Evolutionary conservation across 37 sponge, comb jelly and placozoan genomes (phyloP), one percentile per base, ranked within the genome.

Genomic region (Bolinopsis microptera): DNA sequence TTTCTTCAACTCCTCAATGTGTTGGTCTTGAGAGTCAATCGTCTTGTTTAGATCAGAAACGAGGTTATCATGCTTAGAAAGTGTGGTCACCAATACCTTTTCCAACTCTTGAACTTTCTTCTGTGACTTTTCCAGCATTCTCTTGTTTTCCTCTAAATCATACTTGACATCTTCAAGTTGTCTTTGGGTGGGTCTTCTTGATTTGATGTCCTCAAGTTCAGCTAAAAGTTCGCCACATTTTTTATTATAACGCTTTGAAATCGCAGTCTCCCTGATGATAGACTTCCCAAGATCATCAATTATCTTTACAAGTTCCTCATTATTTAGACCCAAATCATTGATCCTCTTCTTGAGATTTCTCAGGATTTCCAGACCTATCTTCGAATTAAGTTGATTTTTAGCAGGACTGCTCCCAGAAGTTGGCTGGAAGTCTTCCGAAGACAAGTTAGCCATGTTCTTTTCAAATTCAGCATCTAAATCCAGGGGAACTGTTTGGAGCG

Each of bases 211-310:
- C 13, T 86, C 90, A 5, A 86, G 26, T 38, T 86, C 90, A 1
- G 41, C 61, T 9, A 3, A n/a, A 22, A 86, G 35, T 16, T 86
- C 61, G 32, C 38, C 32, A 3, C 41, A 41, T 26, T 86, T 86
- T 26, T 48, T 39, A 24, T 41, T 24, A 27, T 38, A 86, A 23
- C 35, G 34, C 61, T 86, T 86, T n/a, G 28, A 24, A 0, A 33
- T 1, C 0, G 61, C 90, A 16, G 90, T 28, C 31, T 86, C 90
- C 26, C 36, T 86, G 48, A 39, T 39, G 30, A 86, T 39, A 39
- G 90, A 40, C 61, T 86, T 28, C 35, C 39, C 90, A 38, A 86
- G 90, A 86, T 86, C 90, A 38, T 86, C 90, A 41, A 86, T 86
- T 5, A 41, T 41, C 30, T 39, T 24, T 25, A 33, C 35, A 30